Base-by-base conservation (phyloP, 2,113 vertebrate species). In the Megaceryle maxima region DNA sequence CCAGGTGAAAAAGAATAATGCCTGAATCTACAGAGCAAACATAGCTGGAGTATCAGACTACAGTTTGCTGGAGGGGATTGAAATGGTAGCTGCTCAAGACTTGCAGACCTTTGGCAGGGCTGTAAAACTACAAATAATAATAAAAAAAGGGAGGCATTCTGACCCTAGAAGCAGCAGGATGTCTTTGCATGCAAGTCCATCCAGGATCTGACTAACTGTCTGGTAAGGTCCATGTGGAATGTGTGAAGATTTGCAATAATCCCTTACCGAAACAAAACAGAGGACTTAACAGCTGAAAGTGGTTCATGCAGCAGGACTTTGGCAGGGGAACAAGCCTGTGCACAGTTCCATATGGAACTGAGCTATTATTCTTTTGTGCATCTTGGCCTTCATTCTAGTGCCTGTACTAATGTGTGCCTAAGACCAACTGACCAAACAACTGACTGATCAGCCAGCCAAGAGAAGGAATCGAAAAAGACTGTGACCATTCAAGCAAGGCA, bases 1-100 rank as follows among this genome's bases (percentile, higher is more conserved):
- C 91, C 90, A 92, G 88, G 94, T 66, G 85, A 92, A 81, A 96
- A 95, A 87, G 85, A 85, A 82, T 91, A 94, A 95, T 92, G 83
- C 75, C 76, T 56, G 59, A 94, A 83, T n/a, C 68, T 86, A 86
- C 21, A 62, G 64, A 94, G 81, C 68, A 89, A 95, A 62, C 68
- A 60, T 94, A 89, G 94, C 87, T 57, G 83, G 76, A 90, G 93
- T 95, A 91, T 94, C 94, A 81, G 75, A 20, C 87, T 94, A 90
- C 85, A 86, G 24, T 41, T 91, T 83, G 84, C 83, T 95, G 78
- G 60, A 92, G 53, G 3, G 17, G 90, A 76, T 56, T 88, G 96
- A 94, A 94, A 69, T 86, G 88, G 96, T 96, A 97, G 96, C 92
- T 92, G 85, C 77, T 95, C 51, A 88, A 95, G 83, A 92, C 79